A percentile compares a stretch with the other conserved stretches of the same genome.
phyloP scores from a whole-genome alignment of 2,797 vertebrate species.

The Chanos chanos region DNA sequence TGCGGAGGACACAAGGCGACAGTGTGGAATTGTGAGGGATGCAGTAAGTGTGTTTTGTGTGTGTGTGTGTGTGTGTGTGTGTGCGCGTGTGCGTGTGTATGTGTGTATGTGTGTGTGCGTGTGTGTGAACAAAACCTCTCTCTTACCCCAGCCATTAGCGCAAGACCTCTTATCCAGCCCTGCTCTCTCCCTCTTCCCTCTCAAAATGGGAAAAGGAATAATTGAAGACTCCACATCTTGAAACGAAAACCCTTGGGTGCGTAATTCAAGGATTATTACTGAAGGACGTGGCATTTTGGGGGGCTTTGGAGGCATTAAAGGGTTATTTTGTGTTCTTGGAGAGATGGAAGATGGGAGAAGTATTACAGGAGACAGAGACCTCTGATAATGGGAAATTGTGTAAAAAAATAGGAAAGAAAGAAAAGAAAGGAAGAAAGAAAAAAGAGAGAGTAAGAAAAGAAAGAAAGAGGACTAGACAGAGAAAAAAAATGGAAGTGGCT shows the following conservation, averaged over 20 bases:
- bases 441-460: neutral
- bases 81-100: too few relatives aligned
- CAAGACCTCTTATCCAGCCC: slow-evolving; percentile 39
- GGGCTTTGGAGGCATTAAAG: slow-evolving; percentile 82
- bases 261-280: slow-evolving; percentile 83
- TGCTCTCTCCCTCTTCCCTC: slow-evolving; percentile 39
- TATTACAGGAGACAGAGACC: slow-evolving; percentile 81
- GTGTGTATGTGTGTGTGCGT: too few relatives aligned
- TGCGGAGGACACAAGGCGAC: slow-evolving; percentile 18
- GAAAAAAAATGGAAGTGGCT: slow-evolving; percentile 29
- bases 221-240: slow-evolving; percentile 83
- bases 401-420: slow-evolving; percentile 61
- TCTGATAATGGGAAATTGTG: slow-evolving; percentile 74
- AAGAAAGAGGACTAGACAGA: slow-evolving; percentile 23
- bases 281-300: slow-evolving; percentile 74
- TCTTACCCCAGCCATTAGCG: slow-evolving; percentile 72
- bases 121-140: slow-evolving; percentile 72
- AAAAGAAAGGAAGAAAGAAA: neutral
- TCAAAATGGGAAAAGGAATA: slow-evolving; percentile 80
- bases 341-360: slow-evolving; percentile 76
- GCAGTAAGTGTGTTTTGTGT: slow-evolving; percentile 37
- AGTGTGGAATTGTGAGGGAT: slow-evolving; percentile 23
- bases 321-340: slow-evolving; percentile 82
- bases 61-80: too few relatives aligned
- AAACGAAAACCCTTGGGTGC: slow-evolving; percentile 80